Conservation (phyloP, 2,888 invertebrate genomes). For the Cremastinae sp. region DNA sequence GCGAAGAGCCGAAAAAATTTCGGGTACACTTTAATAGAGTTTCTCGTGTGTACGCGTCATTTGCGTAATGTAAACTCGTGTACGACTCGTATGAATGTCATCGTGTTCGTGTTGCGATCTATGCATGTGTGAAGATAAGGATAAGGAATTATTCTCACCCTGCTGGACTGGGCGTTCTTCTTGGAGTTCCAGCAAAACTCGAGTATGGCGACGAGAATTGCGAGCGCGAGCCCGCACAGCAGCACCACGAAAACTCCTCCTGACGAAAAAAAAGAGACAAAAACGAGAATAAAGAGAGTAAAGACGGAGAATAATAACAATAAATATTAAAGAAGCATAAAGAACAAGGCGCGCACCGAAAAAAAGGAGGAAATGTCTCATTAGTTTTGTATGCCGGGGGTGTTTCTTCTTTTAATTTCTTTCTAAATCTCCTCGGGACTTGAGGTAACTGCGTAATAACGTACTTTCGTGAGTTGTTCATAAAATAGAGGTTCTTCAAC, state of each 20-base stretch:
- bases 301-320: neutral
- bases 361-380: constrained; percentile 66
- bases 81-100: too few species aligned
- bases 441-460: neutral
- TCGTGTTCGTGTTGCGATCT: constrained; percentile 2
- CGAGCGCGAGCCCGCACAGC: constrained; percentile 93
- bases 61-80: neutral
- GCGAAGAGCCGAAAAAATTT: neutral
- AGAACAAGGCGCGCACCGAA: neutral
- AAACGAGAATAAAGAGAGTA: constrained; percentile 12
- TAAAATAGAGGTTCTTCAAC: neutral
- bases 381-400: constrained; percentile 68
- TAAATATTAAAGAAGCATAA: too few species aligned
- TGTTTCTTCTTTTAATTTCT: constrained; percentile 62
- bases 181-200: constrained; percentile 98
- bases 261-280: constrained; percentile 76
- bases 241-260: constrained; percentile 98
- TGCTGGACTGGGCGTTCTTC: constrained; percentile 91
- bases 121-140: constrained; percentile 11
- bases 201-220: constrained; percentile 94
- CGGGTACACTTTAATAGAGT: constrained; percentile 9
- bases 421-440: constrained; percentile 50
- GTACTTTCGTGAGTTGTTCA: constrained; percentile 19
- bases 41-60: constrained; percentile 25
- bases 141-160: constrained; percentile 79